Evolutionary conservation across 2,797 vertebrate species (phyloP).

Genomic region (Psittacula echo): DNA sequence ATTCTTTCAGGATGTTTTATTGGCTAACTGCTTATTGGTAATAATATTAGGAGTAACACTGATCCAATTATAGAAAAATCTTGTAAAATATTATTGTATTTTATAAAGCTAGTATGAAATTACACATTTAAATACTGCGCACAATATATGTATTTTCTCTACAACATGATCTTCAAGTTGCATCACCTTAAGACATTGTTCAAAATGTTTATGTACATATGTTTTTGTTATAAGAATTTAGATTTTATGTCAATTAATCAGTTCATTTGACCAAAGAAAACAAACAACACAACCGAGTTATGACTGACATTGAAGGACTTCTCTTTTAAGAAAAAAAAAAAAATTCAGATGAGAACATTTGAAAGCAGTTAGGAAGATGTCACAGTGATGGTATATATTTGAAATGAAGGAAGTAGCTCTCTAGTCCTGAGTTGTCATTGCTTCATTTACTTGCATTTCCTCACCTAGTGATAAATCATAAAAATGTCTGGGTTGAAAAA

Average conservation of each 20-base stretch:
- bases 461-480: not conserved
- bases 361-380: not conserved
- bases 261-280: not conserved
- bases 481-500: not conserved
- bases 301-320: not conserved
- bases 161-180: not conserved
- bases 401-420: not conserved
- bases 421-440: not conserved
- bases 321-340: not conserved
- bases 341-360: not conserved
- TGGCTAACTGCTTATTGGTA: not conserved
- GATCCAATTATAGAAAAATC: not conserved
- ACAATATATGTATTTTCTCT: not conserved
- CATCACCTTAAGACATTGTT: not conserved
- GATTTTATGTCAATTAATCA: not conserved
- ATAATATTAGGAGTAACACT: not conserved
- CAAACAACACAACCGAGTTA: not conserved
- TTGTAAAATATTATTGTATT: not conserved
- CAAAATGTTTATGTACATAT: not conserved
- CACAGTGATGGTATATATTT: not conserved
- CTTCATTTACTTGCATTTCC: not conserved
- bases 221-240: not conserved
- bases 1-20: not conserved
- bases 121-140: not conserved
- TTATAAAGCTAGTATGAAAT: not conserved